Conservation (phyloP, 2,888 invertebrate genomes). For the Acrobasis suavella region DNA sequence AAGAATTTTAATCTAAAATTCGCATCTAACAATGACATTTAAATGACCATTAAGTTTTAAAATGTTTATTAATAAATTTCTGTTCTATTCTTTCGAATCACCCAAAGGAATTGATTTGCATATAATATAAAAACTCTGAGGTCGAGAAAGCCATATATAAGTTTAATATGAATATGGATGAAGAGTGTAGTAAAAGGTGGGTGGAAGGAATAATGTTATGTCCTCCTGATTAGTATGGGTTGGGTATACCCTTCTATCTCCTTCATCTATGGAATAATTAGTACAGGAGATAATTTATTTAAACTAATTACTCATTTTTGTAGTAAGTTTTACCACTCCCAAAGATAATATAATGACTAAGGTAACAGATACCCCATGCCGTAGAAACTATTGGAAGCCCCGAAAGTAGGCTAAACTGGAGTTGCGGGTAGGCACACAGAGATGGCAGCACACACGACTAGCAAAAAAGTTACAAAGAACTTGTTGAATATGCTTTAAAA, state of each 20-base stretch:
- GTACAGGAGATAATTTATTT: too few species aligned
- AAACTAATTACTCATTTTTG: too few species aligned
- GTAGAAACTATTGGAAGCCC: too few species aligned
- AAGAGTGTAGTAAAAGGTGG: conserved; percentile 5
- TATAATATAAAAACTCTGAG: conserved; percentile 1
- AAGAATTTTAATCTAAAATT: not conserved
- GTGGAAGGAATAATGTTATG: conserved; percentile 5
- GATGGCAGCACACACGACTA: too few species aligned
- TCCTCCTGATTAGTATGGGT: not conserved
- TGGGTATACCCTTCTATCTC: not conserved
- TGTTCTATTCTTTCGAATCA: not conserved
- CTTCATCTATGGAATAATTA: not conserved
- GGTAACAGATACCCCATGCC: too few species aligned
- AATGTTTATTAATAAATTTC: not conserved
- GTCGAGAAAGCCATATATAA: conserved; percentile 9
- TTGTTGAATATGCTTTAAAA: too few species aligned
- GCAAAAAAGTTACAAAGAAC: too few species aligned
- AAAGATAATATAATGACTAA: too few species aligned
- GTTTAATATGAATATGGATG: conserved; percentile 11
- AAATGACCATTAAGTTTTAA: not conserved
- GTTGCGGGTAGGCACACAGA: too few species aligned
- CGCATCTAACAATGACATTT: conserved; percentile 5
- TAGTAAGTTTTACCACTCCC: too few species aligned
- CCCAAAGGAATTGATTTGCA: conserved; percentile 4
- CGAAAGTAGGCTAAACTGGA: too few species aligned